These are phyloP conservation scores for Labeo calbasu DNA, from an alignment of 2,797 vertebrate genomes.

Conservation along the genomic window DNA sequence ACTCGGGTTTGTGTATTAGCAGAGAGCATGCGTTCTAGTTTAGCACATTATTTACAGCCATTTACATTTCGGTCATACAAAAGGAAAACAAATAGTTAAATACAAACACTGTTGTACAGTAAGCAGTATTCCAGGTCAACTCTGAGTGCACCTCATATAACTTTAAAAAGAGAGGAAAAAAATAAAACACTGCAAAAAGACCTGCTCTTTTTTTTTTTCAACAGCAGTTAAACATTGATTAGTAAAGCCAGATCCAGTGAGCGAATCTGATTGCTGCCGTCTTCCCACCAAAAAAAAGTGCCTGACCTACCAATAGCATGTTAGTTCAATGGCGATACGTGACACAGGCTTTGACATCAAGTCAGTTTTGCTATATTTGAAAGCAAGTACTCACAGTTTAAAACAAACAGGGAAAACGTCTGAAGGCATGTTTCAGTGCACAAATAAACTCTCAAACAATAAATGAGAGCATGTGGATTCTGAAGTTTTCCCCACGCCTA, in stretches of 20 bases:
- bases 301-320: not conserved
- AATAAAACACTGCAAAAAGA: constrained; percentile 16
- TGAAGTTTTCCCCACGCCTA: not conserved
- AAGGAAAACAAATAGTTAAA: constrained; percentile 51
- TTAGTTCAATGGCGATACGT: not conserved
- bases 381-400: constrained; percentile 27
- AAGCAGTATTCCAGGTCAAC: constrained; percentile 42
- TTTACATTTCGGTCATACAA: constrained; percentile 82
- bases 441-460: constrained; percentile 29
- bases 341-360: constrained; percentile 13
- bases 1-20: constrained; percentile 62
- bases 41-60: constrained; percentile 87
- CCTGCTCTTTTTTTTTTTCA: constrained; percentile 23
- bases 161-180: constrained; percentile 14
- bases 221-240: constrained; percentile 43
- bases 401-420: constrained; percentile 12
- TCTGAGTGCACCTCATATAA: constrained; percentile 17
- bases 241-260: constrained; percentile 1
- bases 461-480: constrained; percentile 10
- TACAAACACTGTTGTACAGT: constrained; percentile 54
- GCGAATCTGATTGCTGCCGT: not conserved
- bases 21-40: constrained; percentile 78
- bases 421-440: constrained; percentile 33
- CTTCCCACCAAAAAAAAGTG: constrained; percentile 13
- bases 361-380: constrained; percentile 14